phyloP scores from a whole-genome alignment of 2,888 invertebrate species.

The Drosophila yooni region DNA sequence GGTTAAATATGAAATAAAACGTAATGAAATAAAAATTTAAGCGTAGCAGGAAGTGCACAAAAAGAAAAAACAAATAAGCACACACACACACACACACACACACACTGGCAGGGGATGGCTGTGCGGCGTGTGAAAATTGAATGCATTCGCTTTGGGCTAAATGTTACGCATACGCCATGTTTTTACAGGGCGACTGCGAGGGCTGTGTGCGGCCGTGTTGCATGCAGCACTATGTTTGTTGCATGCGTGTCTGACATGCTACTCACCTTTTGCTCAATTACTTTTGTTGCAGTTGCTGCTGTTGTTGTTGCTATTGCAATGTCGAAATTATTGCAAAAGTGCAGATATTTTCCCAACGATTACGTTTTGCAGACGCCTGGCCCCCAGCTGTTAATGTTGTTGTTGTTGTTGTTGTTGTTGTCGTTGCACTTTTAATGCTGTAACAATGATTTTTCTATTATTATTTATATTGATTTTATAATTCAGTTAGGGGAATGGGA shows the following conservation, averaged over 20 bases:
- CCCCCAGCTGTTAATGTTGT: constrained; percentile 32
- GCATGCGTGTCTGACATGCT: constrained; percentile 64
- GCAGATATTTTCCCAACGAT: constrained; percentile 78
- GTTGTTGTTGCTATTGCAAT: constrained; percentile 47
- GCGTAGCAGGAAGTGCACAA: constrained; percentile 48
- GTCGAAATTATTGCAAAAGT: constrained; percentile 78
- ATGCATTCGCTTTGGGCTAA: constrained; percentile 44
- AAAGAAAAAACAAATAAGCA: constrained; percentile 30
- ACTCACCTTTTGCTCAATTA: constrained; percentile 80
- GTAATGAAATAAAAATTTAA: constrained; percentile 8
- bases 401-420: constrained; percentile 10
- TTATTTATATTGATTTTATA: constrained; percentile 65
- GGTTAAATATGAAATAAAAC: constrained; percentile 2
- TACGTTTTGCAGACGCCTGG: constrained; percentile 66
- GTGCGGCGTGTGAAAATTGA: constrained; percentile 44
- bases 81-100: neutral
- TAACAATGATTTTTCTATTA: constrained; percentile 67
- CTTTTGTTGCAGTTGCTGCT: constrained; percentile 62
- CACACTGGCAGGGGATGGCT: constrained; percentile 1
- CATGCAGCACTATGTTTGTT: constrained; percentile 38
- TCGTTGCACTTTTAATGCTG: constrained; percentile 57
- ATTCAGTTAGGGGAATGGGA: constrained; percentile 32
- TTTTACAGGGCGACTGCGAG: constrained; percentile 26
- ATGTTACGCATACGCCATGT: constrained; percentile 68
- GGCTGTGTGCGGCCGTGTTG: constrained; percentile 34